Conservation (phyloP, 37 sponge, comb jelly and placozoan genomes). For the Agelas oroides region DNA sequence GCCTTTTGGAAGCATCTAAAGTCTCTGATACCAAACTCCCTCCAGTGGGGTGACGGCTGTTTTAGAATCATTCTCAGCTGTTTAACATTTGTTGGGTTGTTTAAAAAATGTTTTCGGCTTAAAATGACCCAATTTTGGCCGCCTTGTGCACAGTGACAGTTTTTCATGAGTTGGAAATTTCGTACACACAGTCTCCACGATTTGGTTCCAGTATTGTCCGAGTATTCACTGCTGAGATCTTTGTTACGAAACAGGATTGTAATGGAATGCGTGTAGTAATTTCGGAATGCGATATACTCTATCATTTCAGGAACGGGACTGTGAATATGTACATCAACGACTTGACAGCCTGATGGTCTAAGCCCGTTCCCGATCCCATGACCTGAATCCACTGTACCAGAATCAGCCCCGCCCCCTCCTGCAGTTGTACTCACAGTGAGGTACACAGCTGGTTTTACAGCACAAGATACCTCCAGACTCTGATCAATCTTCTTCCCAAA, state of each 20-base stretch:
- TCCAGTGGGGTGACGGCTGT: slow-evolving; percentile 54
- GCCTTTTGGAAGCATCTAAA: background rate
- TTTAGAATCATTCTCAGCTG: slow-evolving; percentile 22
- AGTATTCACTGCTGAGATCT: too few species aligned
- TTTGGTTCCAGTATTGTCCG: too few species aligned
- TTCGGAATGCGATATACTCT: slow-evolving; percentile 19
- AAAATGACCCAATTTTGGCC: slow-evolving; percentile 17
- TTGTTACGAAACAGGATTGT: background rate
- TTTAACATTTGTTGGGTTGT: background rate
- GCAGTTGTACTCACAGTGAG: background rate
- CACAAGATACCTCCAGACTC: background rate
- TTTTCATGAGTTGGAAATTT: slow-evolving; percentile 16
- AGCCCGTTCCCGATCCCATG: too few species aligned
- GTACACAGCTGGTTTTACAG: slow-evolving; percentile 4
- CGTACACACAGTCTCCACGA: slow-evolving; percentile 12
- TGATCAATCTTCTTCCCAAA: background rate
- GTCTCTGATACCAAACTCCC: slow-evolving; percentile 23
- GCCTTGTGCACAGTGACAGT: slow-evolving; percentile 19
- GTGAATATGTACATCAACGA: slow-evolving; percentile 18
- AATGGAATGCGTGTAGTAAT: slow-evolving; percentile 37
- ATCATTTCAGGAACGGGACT: background rate
- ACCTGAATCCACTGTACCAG: too few species aligned
- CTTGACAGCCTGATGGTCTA: slow-evolving; percentile 19
- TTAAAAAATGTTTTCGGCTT: background rate
- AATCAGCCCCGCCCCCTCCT: background rate